A percentile compares a stretch with the other conserved stretches of the same genome.
Conservation (phyloP, 2,797 vertebrate genomes). For the Pagetopsis macropterus region DNA sequence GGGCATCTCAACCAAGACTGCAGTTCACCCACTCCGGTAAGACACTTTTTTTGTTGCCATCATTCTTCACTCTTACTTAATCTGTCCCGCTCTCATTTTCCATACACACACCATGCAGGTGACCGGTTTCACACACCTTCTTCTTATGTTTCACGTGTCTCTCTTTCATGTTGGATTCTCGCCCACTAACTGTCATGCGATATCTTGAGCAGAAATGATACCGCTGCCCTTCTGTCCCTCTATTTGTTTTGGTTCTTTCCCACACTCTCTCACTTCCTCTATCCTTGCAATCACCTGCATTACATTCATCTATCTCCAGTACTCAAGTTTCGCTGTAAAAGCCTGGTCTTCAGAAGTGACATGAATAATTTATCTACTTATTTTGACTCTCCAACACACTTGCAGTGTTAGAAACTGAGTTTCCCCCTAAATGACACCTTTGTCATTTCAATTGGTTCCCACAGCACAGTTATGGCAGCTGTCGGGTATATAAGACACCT, state of each 20-base stretch:
- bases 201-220: conserved; percentile 11
- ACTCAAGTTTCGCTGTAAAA: conserved; percentile 25
- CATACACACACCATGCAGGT: conserved; percentile 24
- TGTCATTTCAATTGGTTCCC: not conserved
- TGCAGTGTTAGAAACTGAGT: not conserved
- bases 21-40: conserved; percentile 81
- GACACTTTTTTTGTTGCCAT: conserved; percentile 30
- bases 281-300: conserved; percentile 31
- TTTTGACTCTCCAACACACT: conserved; percentile 2
- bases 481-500: not conserved
- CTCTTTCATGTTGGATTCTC: not conserved
- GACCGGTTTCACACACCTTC: not conserved
- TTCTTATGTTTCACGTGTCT: conserved; percentile 28
- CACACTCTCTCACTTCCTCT: conserved; percentile 1
- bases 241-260: conserved; percentile 2
- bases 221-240: conserved; percentile 9
- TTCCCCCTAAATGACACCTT: not conserved
- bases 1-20: conserved; percentile 83
- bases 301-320: conserved; percentile 12
- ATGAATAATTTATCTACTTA: not conserved
- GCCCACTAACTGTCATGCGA: conserved; percentile 12
- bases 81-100: not conserved
- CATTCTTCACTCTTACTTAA: conserved; percentile 11
- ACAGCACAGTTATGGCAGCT: too few relatives aligned
- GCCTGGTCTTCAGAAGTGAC: not conserved